Conservation (phyloP, 2,888 invertebrate species). For the Perithous albicinctus region DNA sequence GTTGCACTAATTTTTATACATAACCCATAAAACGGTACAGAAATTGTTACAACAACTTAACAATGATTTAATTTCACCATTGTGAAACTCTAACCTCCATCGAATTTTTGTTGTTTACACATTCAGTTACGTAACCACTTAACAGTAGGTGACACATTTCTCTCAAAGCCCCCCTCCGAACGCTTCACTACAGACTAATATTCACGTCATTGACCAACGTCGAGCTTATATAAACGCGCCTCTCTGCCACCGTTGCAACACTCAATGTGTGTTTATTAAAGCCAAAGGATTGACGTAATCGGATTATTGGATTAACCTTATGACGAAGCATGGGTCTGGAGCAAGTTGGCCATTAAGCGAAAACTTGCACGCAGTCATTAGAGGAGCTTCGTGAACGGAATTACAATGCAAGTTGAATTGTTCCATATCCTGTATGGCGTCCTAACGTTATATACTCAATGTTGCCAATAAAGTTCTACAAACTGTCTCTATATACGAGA, state of each 20-base stretch:
- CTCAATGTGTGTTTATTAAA: conserved; percentile 59
- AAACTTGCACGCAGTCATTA: conserved; percentile 37
- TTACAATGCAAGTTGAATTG: conserved; percentile 9
- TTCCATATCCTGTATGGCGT: not conserved
- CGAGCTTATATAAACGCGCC: conserved; percentile 15
- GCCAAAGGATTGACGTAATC: conserved; percentile 58
- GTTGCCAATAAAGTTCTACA: conserved; percentile 5
- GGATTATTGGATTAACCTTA: conserved; percentile 55
- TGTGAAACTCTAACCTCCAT: too few relatives aligned
- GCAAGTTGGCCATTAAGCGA: conserved; percentile 31
- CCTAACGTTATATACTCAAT: conserved; percentile 15
- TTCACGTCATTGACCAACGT: conserved; percentile 15
- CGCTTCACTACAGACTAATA: not conserved
- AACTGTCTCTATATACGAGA: conserved; percentile 1
- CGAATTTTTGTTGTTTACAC: too few relatives aligned
- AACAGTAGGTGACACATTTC: too few relatives aligned
- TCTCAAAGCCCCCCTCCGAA: too few relatives aligned
- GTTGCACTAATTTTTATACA: too few relatives aligned
- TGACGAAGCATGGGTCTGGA: conserved; percentile 35
- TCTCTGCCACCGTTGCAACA: not conserved
- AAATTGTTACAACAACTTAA: too few relatives aligned
- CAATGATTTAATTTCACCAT: too few relatives aligned
- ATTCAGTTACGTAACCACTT: too few relatives aligned
- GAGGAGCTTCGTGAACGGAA: conserved; percentile 1
- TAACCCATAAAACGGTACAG: too few relatives aligned